Evolutionary conservation across 2,797 vertebrate species (phyloP), one percentile per base, ranked within the genome.

Genomic region (Eupleurogrammus muticus): DNA sequence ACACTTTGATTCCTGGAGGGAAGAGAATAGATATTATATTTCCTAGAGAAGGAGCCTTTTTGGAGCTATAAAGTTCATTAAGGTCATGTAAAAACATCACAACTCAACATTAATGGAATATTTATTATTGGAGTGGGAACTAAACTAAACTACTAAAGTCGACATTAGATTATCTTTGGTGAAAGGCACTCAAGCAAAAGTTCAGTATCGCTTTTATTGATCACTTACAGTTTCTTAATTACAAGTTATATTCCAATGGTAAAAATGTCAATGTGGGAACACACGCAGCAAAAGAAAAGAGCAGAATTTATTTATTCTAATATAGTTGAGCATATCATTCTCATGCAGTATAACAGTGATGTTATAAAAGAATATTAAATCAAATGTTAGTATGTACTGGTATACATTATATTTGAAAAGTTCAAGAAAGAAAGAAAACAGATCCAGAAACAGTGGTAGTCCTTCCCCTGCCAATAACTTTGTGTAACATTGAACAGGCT

Each of bases 1-100:
- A 53, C 68, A 53, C 48, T 74, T 66, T 75, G 64, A 80, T 81
- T 82, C 47, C 28, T 13, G n/a, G 9, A 6, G 23, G 56, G n/a
- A n/a, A n/a, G n/a, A n/a, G n/a, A n/a, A n/a, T n/a, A n/a, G n/a
- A n/a, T n/a, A n/a, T n/a, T n/a, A n/a, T n/a, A n/a, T n/a, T n/a
- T n/a, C n/a, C n/a, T n/a, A n/a, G n/a, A n/a, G n/a, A n/a, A n/a
- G n/a, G n/a, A 3, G 4, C 8, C 23, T 12, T 20, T 52, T 19
- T 32, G 1, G 20, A 20, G 10, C 36, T 6, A 5, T 21, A 0
- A 57, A 61, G 10, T 28, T 3, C 12, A 20, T 28, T 11, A 36
- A 20, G 55, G 44, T 47, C 10, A 24, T 12, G 12, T 38, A 2
- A 51, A 47, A 17, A 14, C 54, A 49, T 0, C n/a, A 9, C 34